Evolutionary conservation across 2,888 invertebrate species (phyloP), one percentile per base, ranked within the genome.

Genomic region (Tiliacea aurago): DNA sequence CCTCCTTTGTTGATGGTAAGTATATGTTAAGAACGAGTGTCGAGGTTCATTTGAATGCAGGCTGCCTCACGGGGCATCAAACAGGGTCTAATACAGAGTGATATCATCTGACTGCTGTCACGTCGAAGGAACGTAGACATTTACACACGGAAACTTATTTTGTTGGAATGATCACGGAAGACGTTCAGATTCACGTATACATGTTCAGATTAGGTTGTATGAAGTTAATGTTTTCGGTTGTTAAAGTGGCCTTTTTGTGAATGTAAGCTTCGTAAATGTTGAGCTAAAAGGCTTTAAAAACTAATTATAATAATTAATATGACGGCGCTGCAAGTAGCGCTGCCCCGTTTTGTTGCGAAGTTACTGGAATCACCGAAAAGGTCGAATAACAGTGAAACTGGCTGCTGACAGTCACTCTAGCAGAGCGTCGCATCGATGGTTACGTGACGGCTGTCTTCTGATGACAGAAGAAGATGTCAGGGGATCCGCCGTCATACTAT

Each of bases 21-120:
- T 65, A 56, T 53, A 59, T 78, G 78, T 81, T 78, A 72, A 83
- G 79, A 83, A 81, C 45, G 55, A 68, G 75, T 79, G 68, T 70
- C 78, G 79, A 70, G 72, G 78, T 89, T 89, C 87, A 89, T 90
- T 90, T 89, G 84, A 87, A 90, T 90, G 88, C 91, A 86, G 81
- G 86, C 81, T 86, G 58, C 67, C 67, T 74, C 69, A 67, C 70
- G 73, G 76, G 63, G 77, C 80, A 80, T 83, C 83, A 78, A 65
- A 56, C 80, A 76, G 70, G 51, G 51, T 88, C 84, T 86, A 84
- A 88, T 89, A 87, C 86, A 85, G 72, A 78, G 86, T 83, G 88
- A 90, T 90, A 89, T 87, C 85, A 90, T 89, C 86, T 86, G 83
- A 77, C 78, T 76, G 78, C 86, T 86, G 90, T 88, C 89, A 86